Conservation (phyloP, 1,140 invertebrate species). For the Mamestra configurata region DNA sequence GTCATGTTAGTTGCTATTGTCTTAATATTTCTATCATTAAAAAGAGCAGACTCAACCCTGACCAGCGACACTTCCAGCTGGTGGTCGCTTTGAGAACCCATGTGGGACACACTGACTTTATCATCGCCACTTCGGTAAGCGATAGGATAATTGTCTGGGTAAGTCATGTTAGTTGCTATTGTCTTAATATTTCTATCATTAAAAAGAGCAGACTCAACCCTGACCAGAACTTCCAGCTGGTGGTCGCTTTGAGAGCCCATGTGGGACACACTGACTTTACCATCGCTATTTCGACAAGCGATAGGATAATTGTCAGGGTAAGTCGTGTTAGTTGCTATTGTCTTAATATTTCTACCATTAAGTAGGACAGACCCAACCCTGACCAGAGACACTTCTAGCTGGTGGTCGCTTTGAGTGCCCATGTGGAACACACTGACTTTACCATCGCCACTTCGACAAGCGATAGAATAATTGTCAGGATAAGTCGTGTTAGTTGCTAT, state of each 20-base stretch:
- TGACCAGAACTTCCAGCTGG: constrained; percentile 95
- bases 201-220: background rate
- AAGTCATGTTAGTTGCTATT: background rate
- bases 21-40: background rate
- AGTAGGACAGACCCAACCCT: background rate
- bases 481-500: constrained; percentile 5
- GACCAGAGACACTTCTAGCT: constrained; percentile 97
- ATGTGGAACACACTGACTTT: constrained; percentile 90
- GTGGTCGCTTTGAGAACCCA: constrained; percentile 97
- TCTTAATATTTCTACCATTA: background rate
- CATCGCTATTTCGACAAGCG: constrained; percentile 96
- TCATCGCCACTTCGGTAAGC: constrained; percentile 95
- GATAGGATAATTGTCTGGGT: constrained; percentile 97
- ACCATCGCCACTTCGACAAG: constrained; percentile 96
- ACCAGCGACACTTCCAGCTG: constrained; percentile 97
- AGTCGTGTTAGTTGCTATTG: background rate
- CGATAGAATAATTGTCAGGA: constrained; percentile 97
- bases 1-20: background rate
- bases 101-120: constrained; percentile 89
- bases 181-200: background rate
- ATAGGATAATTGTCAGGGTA: constrained; percentile 96
- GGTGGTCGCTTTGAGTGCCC: constrained; percentile 97
- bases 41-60: background rate
- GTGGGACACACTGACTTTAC: constrained; percentile 90
- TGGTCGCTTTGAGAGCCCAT: constrained; percentile 97